Percentiles rank a stretch among this genome's conserved stretches.
phyloP scores from a whole-genome alignment of 2,888 invertebrate species.

The Sclerodermus sp. region DNA sequence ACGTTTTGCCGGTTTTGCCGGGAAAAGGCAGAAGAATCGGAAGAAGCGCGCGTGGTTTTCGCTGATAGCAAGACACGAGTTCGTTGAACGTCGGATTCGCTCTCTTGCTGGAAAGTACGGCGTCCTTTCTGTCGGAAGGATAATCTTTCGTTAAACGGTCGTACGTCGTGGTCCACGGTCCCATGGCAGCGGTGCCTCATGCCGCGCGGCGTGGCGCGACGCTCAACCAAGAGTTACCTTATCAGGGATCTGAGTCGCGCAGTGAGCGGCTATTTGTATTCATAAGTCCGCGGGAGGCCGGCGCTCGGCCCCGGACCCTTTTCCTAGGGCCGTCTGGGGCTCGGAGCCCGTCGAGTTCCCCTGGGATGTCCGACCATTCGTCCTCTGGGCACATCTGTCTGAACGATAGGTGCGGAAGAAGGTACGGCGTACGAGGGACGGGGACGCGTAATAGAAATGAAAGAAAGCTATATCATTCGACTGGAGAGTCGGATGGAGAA shows the following conservation, averaged over 20 bases:
- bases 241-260: conserved; percentile 57
- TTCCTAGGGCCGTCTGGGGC: conserved; percentile 11
- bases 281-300: conserved; percentile 58
- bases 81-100: too few species aligned
- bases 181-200: conserved; percentile 29
- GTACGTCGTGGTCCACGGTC: conserved; percentile 24
- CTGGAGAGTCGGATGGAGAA: conserved; percentile 12
- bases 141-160: conserved; percentile 45
- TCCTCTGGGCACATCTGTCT: neutral
- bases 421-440: neutral
- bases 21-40: too few species aligned
- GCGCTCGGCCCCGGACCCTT: conserved; percentile 46
- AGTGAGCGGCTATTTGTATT: conserved; percentile 59
- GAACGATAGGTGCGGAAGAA: neutral
- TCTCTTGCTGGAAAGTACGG: too few species aligned
- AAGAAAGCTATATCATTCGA: too few species aligned
- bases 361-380: conserved; percentile 18
- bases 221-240: conserved; percentile 39
- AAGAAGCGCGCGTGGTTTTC: too few species aligned
- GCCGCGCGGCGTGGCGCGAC: conserved; percentile 26
- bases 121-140: conserved; percentile 27
- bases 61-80: too few species aligned
- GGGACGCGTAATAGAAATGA: neutral
- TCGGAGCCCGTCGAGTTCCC: conserved; percentile 25
- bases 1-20: too few species aligned